These are phyloP conservation scores for Leptobrachium ailaonicum DNA, from an alignment of 2,113 vertebrate species.

Conservation along the genomic window DNA sequence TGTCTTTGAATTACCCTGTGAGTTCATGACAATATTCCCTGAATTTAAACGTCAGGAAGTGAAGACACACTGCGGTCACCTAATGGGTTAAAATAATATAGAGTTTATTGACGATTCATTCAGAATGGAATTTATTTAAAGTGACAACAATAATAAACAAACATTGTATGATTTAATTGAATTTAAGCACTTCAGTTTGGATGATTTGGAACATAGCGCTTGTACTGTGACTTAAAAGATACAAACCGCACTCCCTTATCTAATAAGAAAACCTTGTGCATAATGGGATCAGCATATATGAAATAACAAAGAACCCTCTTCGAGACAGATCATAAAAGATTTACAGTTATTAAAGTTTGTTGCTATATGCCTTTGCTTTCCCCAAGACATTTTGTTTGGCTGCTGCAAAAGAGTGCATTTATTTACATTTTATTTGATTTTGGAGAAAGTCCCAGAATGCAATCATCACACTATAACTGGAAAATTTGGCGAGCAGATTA, in stretches of 20 bases:
- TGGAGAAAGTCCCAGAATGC: slow-evolving; percentile 43
- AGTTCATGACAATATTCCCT: no score
- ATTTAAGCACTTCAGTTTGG: slow-evolving; percentile 2
- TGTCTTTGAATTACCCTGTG: no score
- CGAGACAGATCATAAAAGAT: slow-evolving; percentile 30
- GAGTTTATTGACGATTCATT: not conserved
- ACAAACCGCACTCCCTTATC: not conserved
- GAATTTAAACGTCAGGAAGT: no score
- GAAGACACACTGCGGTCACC: no score
- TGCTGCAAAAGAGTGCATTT: slow-evolving; percentile 6
- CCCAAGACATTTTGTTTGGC: slow-evolving; percentile 33
- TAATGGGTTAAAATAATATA: not conserved
- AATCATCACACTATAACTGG: slow-evolving; percentile 27
- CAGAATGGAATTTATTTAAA: not conserved
- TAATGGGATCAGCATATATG: slow-evolving; percentile 5
- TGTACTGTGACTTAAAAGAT: not conserved
- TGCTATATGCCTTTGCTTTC: slow-evolving; percentile 20
- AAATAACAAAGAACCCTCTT: slow-evolving; percentile 3
- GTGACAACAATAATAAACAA: not conserved
- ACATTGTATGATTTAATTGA: slow-evolving; percentile 4
- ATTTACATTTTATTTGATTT: slow-evolving; percentile 47
- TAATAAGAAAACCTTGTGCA: slow-evolving; percentile 18
- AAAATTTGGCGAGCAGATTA: slow-evolving; percentile 32
- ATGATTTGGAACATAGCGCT: not conserved
- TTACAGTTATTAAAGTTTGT: slow-evolving; percentile 24